Percentiles rank a stretch among this genome's conserved stretches.
Conservation (phyloP, 2,113 vertebrate genomes). For the Osmerus mordax region DNA sequence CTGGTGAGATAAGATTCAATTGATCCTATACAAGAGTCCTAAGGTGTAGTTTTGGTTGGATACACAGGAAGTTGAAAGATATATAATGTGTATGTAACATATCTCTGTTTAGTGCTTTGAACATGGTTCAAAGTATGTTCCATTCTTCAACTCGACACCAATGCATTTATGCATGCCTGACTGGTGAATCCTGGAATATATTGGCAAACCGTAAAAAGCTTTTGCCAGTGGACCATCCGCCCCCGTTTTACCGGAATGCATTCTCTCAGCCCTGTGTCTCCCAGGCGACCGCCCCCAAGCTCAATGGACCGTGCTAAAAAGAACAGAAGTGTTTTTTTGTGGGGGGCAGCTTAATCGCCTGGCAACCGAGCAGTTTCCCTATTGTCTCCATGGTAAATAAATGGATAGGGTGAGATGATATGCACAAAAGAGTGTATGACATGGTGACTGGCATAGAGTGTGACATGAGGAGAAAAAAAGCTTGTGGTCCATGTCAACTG, state of each 20-base stretch:
- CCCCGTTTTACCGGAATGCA: conserved; percentile 30
- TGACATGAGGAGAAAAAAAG: neutral
- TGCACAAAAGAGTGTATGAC: neutral
- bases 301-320: neutral
- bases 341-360: conserved; percentile 19
- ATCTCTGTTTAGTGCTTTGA: no score
- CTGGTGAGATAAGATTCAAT: no score
- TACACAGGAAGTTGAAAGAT: no score
- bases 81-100: no score
- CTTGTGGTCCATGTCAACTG: neutral
- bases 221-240: neutral
- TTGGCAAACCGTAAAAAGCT: conserved; percentile 32
- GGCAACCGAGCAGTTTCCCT: conserved; percentile 30
- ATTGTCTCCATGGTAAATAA: conserved; percentile 26
- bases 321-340: neutral
- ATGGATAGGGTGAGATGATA: neutral
- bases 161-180: neutral
- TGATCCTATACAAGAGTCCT: no score
- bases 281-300: neutral
- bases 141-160: no score
- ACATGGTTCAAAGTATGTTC: no score
- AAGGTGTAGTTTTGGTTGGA: no score
- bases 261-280: conserved; percentile 34
- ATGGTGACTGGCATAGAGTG: neutral
- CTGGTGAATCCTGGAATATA: conserved; percentile 34